Evolutionary conservation across 2,113 vertebrate genomes (phyloP).

Genomic region (Psittacus erithacus): DNA sequence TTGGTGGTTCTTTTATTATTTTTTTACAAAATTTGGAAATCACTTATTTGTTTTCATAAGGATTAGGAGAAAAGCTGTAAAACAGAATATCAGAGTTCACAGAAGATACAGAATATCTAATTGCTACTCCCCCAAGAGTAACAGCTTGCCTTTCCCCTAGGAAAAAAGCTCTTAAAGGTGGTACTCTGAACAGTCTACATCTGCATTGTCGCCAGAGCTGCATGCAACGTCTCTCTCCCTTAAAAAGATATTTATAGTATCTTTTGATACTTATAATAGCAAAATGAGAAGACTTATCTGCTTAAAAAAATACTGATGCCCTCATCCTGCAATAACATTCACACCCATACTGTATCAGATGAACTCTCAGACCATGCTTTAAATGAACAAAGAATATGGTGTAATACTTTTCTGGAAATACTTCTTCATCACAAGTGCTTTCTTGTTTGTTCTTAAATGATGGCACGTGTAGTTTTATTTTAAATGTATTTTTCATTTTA

Average conservation of each 20-base stretch:
- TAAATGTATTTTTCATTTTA: not conserved
- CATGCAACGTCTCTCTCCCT: not conserved
- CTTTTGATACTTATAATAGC: not conserved
- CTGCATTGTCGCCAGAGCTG: not conserved
- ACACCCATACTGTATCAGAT: not conserved
- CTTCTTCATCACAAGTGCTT: fast-evolving
- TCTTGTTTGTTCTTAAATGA: not conserved
- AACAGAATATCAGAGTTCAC: not conserved
- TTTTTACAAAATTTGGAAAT: not conserved
- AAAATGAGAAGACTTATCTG: not conserved
- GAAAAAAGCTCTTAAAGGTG: not conserved
- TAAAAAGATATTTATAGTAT: not conserved
- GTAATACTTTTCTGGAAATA: not conserved
- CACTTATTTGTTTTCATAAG: not conserved
- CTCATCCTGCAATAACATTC: not conserved
- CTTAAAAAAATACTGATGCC: not conserved
- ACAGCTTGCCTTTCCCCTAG: not conserved
- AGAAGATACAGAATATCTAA: not conserved
- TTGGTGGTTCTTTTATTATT: not conserved
- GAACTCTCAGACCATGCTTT: not conserved
- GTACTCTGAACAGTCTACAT: not conserved
- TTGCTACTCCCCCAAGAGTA: not conserved
- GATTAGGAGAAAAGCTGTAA: not conserved
- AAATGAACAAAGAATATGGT: not conserved
- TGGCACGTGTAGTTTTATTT: not conserved